Conservation (phyloP, 1,140 invertebrate species). For the Choristoneura fumiferana region DNA sequence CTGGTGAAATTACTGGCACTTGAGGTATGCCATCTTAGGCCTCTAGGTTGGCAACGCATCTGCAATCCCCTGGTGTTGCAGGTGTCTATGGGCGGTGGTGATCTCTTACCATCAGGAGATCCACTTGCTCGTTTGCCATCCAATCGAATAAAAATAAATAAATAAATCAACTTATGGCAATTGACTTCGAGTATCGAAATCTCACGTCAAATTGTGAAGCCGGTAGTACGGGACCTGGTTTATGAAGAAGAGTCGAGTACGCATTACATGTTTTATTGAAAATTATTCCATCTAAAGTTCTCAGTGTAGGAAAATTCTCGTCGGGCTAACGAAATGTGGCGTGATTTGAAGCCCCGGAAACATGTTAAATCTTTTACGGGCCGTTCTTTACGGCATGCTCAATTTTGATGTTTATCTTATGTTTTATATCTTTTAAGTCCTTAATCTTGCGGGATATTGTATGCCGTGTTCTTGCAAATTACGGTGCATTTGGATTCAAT, state of each 20-base stretch:
- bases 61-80: no score
- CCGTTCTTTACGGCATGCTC: slow-evolving; percentile 9
- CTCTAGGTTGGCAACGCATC: no score
- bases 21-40: no score
- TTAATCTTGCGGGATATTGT: neutral
- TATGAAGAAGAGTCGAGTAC: slow-evolving; percentile 1
- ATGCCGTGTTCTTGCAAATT: neutral
- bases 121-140: no score
- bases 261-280: slow-evolving; percentile 18
- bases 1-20: no score
- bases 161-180: no score
- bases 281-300: slow-evolving; percentile 4
- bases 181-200: no score
- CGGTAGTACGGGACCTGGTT: neutral
- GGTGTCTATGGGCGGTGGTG: no score
- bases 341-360: slow-evolving; percentile 12
- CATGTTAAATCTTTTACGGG: slow-evolving; percentile 3
- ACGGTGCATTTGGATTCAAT: no score
- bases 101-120: no score
- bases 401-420: slow-evolving; percentile 17
- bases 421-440: slow-evolving; percentile 17
- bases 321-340: neutral
- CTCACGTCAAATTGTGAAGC: no score
- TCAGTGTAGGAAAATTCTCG: neutral
- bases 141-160: no score